A percentile compares a stretch with the other conserved stretches of the same genome.
Conservation (phyloP, 2,797 vertebrate species). For the Petrocephalus schoutedeni region DNA sequence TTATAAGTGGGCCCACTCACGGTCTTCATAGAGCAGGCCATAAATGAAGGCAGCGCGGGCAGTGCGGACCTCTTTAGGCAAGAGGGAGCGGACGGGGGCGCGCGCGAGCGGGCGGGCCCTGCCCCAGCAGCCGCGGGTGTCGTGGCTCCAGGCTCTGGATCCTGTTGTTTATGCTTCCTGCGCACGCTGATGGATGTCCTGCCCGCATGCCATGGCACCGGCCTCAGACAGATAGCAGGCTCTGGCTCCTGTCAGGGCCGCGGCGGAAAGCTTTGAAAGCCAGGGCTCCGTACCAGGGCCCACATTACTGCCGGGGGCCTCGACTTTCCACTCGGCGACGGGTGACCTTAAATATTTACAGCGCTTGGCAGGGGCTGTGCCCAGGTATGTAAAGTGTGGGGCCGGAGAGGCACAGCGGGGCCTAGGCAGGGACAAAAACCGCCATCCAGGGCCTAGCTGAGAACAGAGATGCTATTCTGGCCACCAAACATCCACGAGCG, state of each 20-base stretch:
- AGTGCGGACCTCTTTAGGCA: slow-evolving; percentile 12
- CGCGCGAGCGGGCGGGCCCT: neutral
- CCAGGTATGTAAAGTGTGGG: slow-evolving; percentile 39
- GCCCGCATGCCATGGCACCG: slow-evolving; percentile 48
- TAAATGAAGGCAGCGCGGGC: slow-evolving; percentile 47
- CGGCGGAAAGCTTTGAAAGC: slow-evolving; percentile 36
- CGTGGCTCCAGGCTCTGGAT: slow-evolving; percentile 39
- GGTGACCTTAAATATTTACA: slow-evolving; percentile 73
- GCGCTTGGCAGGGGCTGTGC: slow-evolving; percentile 55
- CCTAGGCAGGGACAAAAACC: neutral
- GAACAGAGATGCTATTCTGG: too few species aligned
- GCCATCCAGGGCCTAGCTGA: neutral
- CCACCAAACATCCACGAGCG: neutral
- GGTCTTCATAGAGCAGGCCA: slow-evolving; percentile 50
- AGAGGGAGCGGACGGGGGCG: neutral
- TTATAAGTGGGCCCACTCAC: slow-evolving; percentile 33
- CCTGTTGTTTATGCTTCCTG: slow-evolving; percentile 55
- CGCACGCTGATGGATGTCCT: slow-evolving; percentile 59
- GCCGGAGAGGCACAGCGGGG: neutral
- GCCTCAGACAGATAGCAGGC: slow-evolving; percentile 49
- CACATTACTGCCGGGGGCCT: slow-evolving; percentile 42
- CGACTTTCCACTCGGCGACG: slow-evolving; percentile 64
- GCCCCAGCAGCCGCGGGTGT: neutral
- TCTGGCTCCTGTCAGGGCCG: slow-evolving; percentile 46
- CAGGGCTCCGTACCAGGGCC: slow-evolving; percentile 11